Base-by-base conservation (phyloP, 2,888 invertebrate genomes). In the Cremastinae sp. region DNA sequence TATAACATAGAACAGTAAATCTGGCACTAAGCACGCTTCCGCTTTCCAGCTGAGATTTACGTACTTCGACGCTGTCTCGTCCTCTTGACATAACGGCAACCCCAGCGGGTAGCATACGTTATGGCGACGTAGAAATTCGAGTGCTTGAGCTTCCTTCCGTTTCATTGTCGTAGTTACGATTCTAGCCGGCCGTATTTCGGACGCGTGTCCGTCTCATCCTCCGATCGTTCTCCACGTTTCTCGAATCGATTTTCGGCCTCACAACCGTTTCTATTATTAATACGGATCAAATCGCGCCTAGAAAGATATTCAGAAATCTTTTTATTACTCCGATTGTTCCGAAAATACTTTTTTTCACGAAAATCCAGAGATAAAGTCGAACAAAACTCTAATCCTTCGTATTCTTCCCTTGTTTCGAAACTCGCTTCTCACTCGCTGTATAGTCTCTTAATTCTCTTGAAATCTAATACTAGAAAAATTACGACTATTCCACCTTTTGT, bases 31-130 rank as follows among this genome's bases (percentile, higher is more conserved):
- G 56, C 72, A 39, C 39, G 66, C 68, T 72, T 76, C 73, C 72
- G 72, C 45, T 75, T 47, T 43, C 4, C 53, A 65, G 47, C 45
- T 28, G 51, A 75, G 73, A 73, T 75, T 75, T 65, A 70, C 75
- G 70, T 70, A 61, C 59, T 65, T 61, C 58, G 65, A 49, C 75
- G 53, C 65, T 65, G 70, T 69, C 51, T 58, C 64, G 56, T 68
- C 61, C 56, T 9, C 22, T 9, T 28, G 12, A 2, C 28, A 28
- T 28, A 28, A 35, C 53, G 7, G 47, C 35, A 2, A 41, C 20
- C 14, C n/a, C 20, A 39, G 28, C 47, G 9, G 2, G 18, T 18
- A 22, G 22, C 16, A 16, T 10, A 37, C 18, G 35, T 45, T 35
- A 18, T 8, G 12, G 28, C 8, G 55, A 49, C 49, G 41, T 16